These are phyloP conservation scores for Aegithalos caudatus DNA, from an alignment of 2,113 vertebrate species.

Conservation along the genomic window DNA sequence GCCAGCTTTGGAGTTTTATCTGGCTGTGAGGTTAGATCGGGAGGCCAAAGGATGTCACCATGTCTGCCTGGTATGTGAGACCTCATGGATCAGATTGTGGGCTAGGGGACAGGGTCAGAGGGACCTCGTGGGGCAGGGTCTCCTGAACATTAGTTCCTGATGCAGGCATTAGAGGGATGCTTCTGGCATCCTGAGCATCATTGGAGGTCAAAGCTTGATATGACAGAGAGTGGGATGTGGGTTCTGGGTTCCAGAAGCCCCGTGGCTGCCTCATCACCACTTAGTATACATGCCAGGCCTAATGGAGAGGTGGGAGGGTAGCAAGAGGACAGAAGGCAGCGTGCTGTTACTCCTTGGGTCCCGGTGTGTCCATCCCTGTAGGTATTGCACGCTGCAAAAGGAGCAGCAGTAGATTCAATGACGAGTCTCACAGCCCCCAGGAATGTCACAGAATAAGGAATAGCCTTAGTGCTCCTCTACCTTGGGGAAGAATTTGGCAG, in stretches of 20 bases:
- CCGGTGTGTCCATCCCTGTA: accelerated
- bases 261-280: background rate
- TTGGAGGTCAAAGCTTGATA: background rate
- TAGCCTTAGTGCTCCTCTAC: background rate
- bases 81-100: background rate
- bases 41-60: accelerated
- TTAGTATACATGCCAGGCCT: background rate
- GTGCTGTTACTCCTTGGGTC: background rate
- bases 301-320: background rate
- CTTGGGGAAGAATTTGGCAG: background rate
- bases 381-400: background rate
- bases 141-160: background rate
- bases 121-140: accelerated
- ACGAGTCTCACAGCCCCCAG: background rate
- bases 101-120: background rate
- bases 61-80: background rate
- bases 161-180: background rate
- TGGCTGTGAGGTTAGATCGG: background rate
- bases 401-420: background rate
- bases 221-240: background rate
- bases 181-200: background rate
- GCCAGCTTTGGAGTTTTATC: background rate
- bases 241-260: background rate
- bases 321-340: background rate
- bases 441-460: background rate